These are phyloP conservation scores for Linnaemya tessellans DNA, from an alignment of 2,888 invertebrate genomes.

Conservation along the genomic window DNA sequence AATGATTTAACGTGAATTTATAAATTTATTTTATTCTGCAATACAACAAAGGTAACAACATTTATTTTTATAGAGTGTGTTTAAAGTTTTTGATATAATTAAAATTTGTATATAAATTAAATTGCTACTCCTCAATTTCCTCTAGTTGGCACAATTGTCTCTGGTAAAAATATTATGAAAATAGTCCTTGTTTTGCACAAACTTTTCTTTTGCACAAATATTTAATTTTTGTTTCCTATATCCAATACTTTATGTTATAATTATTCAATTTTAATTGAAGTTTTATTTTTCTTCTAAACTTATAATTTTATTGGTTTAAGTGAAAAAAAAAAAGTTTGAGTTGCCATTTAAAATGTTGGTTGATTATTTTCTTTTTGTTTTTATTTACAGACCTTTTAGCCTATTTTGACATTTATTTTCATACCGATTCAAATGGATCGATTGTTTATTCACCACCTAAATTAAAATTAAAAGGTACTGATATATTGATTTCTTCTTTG, in stretches of 20 bases:
- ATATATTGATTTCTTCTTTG: conserved; percentile 28
- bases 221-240: conserved; percentile 34
- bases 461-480: conserved; percentile 88
- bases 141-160: conserved; percentile 1
- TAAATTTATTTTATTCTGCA: no score
- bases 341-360: conserved; percentile 46
- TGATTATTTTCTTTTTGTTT: conserved; percentile 67
- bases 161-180: conserved; percentile 17
- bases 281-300: conserved; percentile 4
- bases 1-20: no score
- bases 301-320: conserved; percentile 29
- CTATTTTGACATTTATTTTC: conserved; percentile 89
- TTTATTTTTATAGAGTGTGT: not conserved
- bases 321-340: conserved; percentile 35
- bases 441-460: conserved; percentile 87
- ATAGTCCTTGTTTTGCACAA: conserved; percentile 40
- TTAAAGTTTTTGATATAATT: not conserved
- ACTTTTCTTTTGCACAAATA: conserved; percentile 54
- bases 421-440: conserved; percentile 89
- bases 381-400: conserved; percentile 87
- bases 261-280: conserved; percentile 22
- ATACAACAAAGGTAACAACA: not conserved
- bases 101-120: not conserved
- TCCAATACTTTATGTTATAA: conserved; percentile 4
- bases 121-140: not conserved